phyloP scores from a whole-genome alignment of 2,888 invertebrate genomes.

The Apodemia hepburni region DNA sequence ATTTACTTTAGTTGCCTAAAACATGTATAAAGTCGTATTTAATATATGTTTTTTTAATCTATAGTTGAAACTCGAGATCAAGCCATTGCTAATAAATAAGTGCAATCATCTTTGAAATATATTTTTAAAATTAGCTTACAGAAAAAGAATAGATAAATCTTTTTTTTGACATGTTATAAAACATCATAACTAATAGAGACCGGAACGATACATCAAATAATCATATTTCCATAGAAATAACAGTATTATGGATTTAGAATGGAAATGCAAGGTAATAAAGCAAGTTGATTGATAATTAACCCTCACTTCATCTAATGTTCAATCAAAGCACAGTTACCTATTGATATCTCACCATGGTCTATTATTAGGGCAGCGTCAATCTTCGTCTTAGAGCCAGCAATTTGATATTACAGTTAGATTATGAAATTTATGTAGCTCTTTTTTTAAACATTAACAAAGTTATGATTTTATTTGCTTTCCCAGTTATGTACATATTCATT shows the following conservation, averaged over 20 bases:
- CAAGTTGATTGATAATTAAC: constrained; percentile 18
- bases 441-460: background rate
- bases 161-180: background rate
- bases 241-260: constrained; percentile 3
- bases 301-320: constrained; percentile 38
- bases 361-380: constrained; percentile 60
- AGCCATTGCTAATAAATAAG: no score
- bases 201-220: background rate
- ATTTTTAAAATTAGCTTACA: background rate
- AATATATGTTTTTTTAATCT: no score
- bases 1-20: no score
- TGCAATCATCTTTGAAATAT: background rate
- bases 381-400: constrained; percentile 39
- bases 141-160: background rate
- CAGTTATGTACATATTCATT: no score
- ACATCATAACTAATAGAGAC: background rate
- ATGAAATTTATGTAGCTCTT: background rate
- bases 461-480: background rate
- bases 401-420: constrained; percentile 52
- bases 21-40: no score
- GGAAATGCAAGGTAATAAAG: constrained; percentile 13
- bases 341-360: constrained; percentile 57
- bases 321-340: constrained; percentile 67
- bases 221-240: constrained; percentile 8
- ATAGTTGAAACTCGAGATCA: no score